Evolutionary conservation across 37 sponge, comb jelly and placozoan species (phyloP), one percentile per base, ranked within the genome.

Genomic region (Hormiphora californensis): DNA sequence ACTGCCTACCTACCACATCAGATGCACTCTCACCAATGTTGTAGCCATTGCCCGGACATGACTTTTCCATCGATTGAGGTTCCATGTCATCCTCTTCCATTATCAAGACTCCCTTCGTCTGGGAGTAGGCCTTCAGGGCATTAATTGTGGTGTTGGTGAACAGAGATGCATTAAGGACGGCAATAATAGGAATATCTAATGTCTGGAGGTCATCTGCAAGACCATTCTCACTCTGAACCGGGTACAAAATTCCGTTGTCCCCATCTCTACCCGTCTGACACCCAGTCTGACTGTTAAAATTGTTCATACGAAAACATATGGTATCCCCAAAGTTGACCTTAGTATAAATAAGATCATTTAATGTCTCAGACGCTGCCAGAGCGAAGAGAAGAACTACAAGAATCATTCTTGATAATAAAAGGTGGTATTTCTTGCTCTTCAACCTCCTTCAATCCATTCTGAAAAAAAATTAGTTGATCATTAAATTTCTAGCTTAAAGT

Each of bases 191-290:
- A 8, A 43, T 46, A 36, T 73, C 46, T 4, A 73, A 22, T 23
- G 35, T 2, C 32, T 39, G 4, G 1, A 73, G 23, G 5, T 21
- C 43, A 40, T 73, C 25, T 32, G 7, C 35, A 11, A 73, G 4
- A 19, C 4, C 35, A 43, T 73, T 46, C 8, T n/a, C 46, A 4
- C 23, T 36, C 5, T 73, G 7, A 21, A 73, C 40, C 23, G 35
- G 81, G 22, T 41, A 41, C 21, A 73, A 46, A 73, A 73, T 21
- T 12, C 81, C 81, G 21, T 7, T 40, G 44, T 73, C 81, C 1
- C 81, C 81, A 73, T 73, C 81, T 32, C 81, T 27, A 21, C 81
- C 43, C 43, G 81, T 73, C 44, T 73, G 81, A 73, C 81, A 73
- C 1, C 81, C 81, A 39, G 43, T 28, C 43, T 73, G 81, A 25